These are phyloP conservation scores for Peromyscus eremicus DNA, from an alignment of 2,797 vertebrate species.

Conservation along the genomic window DNA sequence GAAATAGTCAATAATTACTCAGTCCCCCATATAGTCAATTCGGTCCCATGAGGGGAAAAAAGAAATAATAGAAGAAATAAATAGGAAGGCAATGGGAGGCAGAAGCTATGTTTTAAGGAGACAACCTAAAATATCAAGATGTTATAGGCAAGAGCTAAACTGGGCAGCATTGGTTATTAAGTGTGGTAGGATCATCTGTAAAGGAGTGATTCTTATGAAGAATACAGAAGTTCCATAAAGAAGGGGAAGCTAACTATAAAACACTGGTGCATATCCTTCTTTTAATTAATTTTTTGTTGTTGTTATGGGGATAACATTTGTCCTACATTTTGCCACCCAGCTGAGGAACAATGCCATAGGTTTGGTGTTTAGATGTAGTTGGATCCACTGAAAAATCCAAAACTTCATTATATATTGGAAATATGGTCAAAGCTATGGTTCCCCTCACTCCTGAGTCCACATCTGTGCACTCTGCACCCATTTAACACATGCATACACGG, in stretches of 20 bases:
- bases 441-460: not conserved
- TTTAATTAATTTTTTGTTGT: not conserved
- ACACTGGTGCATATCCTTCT: not conserved
- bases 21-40: not conserved
- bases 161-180: not conserved
- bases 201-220: not conserved
- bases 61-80: not conserved
- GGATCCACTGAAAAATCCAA: not conserved
- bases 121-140: conserved; percentile 57
- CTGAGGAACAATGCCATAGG: not conserved
- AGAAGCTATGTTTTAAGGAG: conserved; percentile 44
- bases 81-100: conserved; percentile 6
- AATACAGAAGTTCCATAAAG: not conserved
- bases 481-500: not conserved
- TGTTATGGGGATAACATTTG: not conserved
- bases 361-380: not conserved
- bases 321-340: not conserved
- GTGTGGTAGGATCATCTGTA: not conserved
- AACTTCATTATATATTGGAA: not conserved
- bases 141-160: not conserved
- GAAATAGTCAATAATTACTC: conserved; percentile 12
- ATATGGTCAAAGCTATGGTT: not conserved
- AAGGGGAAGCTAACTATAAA: not conserved
- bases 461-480: not conserved
- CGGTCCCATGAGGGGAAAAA: not conserved